Percentiles rank a stretch among this genome's conserved stretches.
phyloP scores from a whole-genome alignment of 2,888 invertebrate species.

The Melieria picta region DNA sequence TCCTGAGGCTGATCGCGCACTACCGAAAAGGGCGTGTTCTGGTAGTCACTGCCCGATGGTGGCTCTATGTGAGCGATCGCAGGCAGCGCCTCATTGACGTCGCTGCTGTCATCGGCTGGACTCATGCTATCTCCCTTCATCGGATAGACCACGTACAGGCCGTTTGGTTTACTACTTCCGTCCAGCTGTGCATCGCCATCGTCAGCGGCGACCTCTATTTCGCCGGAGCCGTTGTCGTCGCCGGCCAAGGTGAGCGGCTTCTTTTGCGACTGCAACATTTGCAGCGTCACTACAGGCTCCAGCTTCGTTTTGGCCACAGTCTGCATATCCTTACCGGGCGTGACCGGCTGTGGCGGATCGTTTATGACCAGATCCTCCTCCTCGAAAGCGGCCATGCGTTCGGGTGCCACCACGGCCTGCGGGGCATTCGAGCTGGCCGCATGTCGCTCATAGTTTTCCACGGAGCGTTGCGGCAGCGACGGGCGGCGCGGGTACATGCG shows the following conservation, averaged over 20 bases:
- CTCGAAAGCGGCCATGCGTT: conserved; percentile 57
- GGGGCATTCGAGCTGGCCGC: conserved; percentile 42
- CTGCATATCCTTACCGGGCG: conserved; percentile 54
- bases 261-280: conserved; percentile 74
- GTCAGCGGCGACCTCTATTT: conserved; percentile 51
- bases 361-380: conserved; percentile 66
- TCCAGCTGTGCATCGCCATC: conserved; percentile 15
- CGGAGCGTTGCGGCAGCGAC: conserved; percentile 42
- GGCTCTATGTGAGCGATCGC: conserved; percentile 50
- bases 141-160: conserved; percentile 56
- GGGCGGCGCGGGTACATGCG: conserved; percentile 55
- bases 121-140: conserved; percentile 39
- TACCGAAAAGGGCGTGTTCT: conserved; percentile 66
- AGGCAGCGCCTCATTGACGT: conserved; percentile 46
- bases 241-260: conserved; percentile 55
- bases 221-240: conserved; percentile 57
- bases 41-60: conserved; percentile 59
- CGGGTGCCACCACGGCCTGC: conserved; percentile 46
- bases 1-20: conserved; percentile 66
- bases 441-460: conserved; percentile 57
- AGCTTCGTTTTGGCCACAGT: conserved; percentile 57
- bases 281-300: conserved; percentile 73
- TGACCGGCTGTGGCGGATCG: conserved; percentile 66
- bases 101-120: conserved; percentile 36
- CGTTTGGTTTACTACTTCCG: conserved; percentile 44